phyloP scores from a whole-genome alignment of 1,140 invertebrate species.

The Calycopis cecrops region DNA sequence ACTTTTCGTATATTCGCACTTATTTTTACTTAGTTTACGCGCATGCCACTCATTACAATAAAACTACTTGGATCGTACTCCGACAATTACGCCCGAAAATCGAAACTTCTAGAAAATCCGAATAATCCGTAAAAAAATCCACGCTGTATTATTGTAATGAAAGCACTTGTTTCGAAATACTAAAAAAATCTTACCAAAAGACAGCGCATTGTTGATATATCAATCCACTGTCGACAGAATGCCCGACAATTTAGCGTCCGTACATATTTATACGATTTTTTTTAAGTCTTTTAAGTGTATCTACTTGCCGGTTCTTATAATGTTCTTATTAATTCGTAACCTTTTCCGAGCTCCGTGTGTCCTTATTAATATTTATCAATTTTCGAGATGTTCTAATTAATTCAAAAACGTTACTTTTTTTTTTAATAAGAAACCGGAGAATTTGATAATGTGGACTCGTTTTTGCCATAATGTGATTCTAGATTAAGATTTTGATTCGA shows the following conservation, averaged over 20 bases:
- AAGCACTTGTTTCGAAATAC: not conserved
- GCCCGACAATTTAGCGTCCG: not conserved
- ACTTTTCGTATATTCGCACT: no score
- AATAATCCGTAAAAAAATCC: no score
- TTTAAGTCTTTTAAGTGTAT: not conserved
- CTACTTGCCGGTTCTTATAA: conserved; percentile 1
- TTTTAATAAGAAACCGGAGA: not conserved
- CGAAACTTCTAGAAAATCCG: no score
- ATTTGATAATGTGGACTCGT: not conserved
- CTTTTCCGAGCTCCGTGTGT: not conserved
- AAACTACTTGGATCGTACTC: no score
- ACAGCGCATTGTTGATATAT: not conserved
- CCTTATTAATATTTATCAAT: conserved; percentile 1
- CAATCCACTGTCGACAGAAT: not conserved
- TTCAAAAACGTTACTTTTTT: not conserved
- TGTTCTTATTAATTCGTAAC: conserved; percentile 8
- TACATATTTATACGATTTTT: conserved; percentile 8
- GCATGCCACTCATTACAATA: no score
- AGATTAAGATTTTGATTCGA: no score
- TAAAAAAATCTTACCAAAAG: conserved; percentile 1
- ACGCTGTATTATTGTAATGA: no score
- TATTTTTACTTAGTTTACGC: no score
- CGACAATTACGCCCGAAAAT: no score
- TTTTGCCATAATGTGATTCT: not conserved
- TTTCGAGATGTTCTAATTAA: not conserved